Evolutionary conservation across 2,888 invertebrate species (phyloP).

Genomic region (Apamea sordens): DNA sequence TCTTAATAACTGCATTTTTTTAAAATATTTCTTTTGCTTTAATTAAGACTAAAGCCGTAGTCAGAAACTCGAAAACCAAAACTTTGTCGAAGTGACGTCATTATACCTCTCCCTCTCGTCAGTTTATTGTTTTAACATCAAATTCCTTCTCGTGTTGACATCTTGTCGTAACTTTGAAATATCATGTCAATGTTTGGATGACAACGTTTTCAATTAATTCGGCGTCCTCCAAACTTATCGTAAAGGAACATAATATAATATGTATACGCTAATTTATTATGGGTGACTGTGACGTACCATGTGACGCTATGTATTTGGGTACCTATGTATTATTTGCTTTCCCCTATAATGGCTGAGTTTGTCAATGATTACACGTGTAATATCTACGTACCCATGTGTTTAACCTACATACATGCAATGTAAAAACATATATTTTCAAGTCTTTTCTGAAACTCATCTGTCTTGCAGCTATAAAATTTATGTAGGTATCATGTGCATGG

Average conservation of each 20-base stretch:
- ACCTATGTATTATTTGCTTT: slow-evolving; percentile 4
- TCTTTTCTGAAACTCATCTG: not conserved
- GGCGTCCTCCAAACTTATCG: slow-evolving; percentile 23
- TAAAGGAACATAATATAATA: slow-evolving; percentile 28
- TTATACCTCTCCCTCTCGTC: not conserved
- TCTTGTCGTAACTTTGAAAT: slow-evolving; percentile 36
- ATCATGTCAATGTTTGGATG: slow-evolving; percentile 28
- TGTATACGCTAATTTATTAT: slow-evolving; percentile 24
- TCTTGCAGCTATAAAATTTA: not conserved
- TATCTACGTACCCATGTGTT: not conserved
- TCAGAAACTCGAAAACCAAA: not conserved
- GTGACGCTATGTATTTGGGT: not conserved
- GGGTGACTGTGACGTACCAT: not conserved
- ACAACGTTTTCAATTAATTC: slow-evolving; percentile 42
- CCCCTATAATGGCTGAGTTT: not conserved
- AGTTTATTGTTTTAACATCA: slow-evolving; percentile 37
- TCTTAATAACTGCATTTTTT: not conserved
- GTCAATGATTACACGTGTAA: not conserved
- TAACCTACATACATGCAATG: not conserved
- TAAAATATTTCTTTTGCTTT: not conserved
- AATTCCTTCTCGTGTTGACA: slow-evolving; percentile 20
- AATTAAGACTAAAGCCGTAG: not conserved
- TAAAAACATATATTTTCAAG: not conserved
- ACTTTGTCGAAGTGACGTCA: slow-evolving; percentile 2
- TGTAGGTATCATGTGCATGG: not conserved